phyloP scores from a whole-genome alignment of 2,888 invertebrate genomes.

The Parnassius smintheus region DNA sequence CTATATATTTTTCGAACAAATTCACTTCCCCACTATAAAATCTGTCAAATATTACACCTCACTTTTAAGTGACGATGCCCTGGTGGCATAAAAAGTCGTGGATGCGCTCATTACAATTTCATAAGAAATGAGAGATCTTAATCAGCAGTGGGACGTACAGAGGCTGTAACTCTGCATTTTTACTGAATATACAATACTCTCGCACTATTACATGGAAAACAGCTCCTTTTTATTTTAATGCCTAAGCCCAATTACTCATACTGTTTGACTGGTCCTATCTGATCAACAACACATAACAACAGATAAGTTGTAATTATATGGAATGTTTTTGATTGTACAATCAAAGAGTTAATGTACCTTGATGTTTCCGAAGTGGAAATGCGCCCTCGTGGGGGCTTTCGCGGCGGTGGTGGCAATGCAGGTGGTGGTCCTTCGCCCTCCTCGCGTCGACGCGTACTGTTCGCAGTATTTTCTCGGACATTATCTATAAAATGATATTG shows the following conservation, averaged over 20 bases:
- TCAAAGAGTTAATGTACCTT: conserved; percentile 41
- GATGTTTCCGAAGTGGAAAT: conserved; percentile 51
- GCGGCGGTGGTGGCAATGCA: conserved; percentile 70
- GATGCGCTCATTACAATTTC: no score
- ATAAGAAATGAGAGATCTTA: no score
- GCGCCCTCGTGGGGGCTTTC: conserved; percentile 61
- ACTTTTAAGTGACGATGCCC: no score
- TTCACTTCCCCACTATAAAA: no score
- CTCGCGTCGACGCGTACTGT: conserved; percentile 62
- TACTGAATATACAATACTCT: no score
- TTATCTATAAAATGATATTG: conserved; percentile 53
- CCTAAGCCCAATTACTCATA: not conserved
- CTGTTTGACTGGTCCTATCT: conserved; percentile 5
- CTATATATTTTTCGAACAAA: no score
- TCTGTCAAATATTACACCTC: no score
- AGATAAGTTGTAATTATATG: not conserved
- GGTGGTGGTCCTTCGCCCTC: conserved; percentile 67
- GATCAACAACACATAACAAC: conserved; percentile 5
- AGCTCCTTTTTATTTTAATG: no score
- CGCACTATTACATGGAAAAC: no score
- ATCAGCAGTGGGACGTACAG: no score
- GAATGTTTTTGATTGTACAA: not conserved
- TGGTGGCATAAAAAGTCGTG: no score
- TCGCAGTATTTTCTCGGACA: conserved; percentile 52
- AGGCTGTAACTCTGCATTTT: no score